A percentile compares a stretch with the other conserved stretches of the same genome.
Evolutionary conservation across 2,113 vertebrate genomes (phyloP).

Genomic region (Macrotis lagotis): DNA sequence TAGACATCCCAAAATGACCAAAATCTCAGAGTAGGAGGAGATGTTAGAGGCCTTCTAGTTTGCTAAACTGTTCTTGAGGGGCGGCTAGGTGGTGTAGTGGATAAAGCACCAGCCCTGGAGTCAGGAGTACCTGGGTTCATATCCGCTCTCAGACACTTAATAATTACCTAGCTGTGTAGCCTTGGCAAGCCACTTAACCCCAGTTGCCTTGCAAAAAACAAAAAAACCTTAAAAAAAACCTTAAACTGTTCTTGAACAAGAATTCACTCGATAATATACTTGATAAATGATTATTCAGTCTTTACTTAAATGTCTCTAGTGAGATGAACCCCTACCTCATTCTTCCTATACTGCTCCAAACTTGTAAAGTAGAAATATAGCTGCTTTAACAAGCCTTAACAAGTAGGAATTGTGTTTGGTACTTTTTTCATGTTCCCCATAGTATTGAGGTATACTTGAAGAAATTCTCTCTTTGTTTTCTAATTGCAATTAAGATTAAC

Average conservation of each 20-base stretch:
- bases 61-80: background rate
- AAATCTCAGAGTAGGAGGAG: background rate
- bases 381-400: background rate
- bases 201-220: too few species aligned
- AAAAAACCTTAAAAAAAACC: too few species aligned
- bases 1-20: background rate
- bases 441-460: background rate
- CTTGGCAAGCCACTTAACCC: too few species aligned
- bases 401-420: background rate
- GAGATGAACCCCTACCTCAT: background rate
- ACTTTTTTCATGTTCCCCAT: background rate
- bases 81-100: too few species aligned
- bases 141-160: too few species aligned
- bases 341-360: background rate
- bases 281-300: background rate
- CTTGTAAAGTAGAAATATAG: background rate
- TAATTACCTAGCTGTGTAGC: too few species aligned
- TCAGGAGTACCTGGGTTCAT: too few species aligned
- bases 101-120: too few species aligned
- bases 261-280: background rate
- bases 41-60: background rate
- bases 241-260: background rate
- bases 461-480: conserved; percentile 18
- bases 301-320: background rate
- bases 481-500: conserved; percentile 19